Percentiles rank a stretch among this genome's conserved stretches.
Conservation (phyloP, 1,140 invertebrate genomes). For the Ceratina australensis region DNA sequence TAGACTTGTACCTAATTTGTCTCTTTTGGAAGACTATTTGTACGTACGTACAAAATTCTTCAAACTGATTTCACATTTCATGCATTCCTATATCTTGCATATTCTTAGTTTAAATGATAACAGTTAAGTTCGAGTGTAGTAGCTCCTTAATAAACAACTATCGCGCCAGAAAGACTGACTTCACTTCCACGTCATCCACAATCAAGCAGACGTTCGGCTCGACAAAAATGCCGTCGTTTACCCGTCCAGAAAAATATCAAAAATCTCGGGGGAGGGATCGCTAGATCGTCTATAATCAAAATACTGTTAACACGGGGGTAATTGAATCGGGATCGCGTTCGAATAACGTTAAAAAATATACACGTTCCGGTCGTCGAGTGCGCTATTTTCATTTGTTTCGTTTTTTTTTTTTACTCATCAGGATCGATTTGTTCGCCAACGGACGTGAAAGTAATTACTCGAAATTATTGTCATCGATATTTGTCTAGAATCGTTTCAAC, state of each 20-base stretch:
- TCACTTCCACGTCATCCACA: slow-evolving; percentile 1
- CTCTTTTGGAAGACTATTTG: no score
- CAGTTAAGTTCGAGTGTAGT: not conserved
- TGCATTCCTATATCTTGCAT: not conserved
- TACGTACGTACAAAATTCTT: no score
- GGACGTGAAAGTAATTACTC: slow-evolving; percentile 50
- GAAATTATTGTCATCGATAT: slow-evolving; percentile 60
- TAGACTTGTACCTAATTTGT: no score
- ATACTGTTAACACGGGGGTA: not conserved
- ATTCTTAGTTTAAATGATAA: not conserved
- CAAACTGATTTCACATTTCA: no score
- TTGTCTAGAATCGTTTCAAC: slow-evolving; percentile 39
- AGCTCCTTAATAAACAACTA: no score
- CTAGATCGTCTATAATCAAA: not conserved
- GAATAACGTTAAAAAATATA: slow-evolving; percentile 28
- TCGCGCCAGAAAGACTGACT: slow-evolving; percentile 1
- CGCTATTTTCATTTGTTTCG: not conserved
- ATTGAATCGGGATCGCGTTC: not conserved
- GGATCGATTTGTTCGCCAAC: not conserved
- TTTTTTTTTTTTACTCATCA: not conserved
- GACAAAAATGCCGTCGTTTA: not conserved
- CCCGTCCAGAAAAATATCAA: slow-evolving; percentile 10
- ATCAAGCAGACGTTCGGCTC: not conserved
- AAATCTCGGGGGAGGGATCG: not conserved
- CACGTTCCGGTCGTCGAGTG: not conserved